phyloP scores from a whole-genome alignment of 2,888 invertebrate species.

The Acleris sparsana region DNA sequence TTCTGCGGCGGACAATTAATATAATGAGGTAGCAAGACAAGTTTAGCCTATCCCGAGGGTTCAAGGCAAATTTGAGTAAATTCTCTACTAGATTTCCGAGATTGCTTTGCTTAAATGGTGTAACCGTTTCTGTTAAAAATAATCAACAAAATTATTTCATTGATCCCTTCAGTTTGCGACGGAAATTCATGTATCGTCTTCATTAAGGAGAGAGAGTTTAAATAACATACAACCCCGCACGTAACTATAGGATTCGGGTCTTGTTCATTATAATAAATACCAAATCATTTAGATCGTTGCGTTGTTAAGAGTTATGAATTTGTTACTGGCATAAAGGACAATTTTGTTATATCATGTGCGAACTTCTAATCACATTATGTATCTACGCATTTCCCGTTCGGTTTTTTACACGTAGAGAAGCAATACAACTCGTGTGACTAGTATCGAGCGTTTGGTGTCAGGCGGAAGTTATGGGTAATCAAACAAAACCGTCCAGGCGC shows the following conservation, averaged over 20 bases:
- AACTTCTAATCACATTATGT: background rate
- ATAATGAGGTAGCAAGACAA: conserved; percentile 71
- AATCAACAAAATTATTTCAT: conserved; percentile 7
- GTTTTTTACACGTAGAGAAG: background rate
- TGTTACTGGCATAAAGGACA: conserved; percentile 17
- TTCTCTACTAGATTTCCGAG: conserved; percentile 52
- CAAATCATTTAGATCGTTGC: conserved; percentile 29
- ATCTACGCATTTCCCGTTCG: background rate
- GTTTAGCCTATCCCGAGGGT: conserved; percentile 54
- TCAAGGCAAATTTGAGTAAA: conserved; percentile 55
- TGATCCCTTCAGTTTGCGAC: conserved; percentile 14
- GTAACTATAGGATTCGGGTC: conserved; percentile 21
- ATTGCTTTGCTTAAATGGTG: conserved; percentile 40
- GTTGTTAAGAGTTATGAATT: conserved; percentile 31
- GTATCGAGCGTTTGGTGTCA: no score
- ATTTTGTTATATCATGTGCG: background rate
- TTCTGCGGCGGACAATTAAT: conserved; percentile 70
- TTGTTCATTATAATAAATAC: conserved; percentile 29
- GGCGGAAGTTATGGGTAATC: no score
- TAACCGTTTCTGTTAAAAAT: conserved; percentile 5
- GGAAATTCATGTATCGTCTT: conserved; percentile 19
- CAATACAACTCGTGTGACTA: no score
- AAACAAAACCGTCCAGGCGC: background rate
- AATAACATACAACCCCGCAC: conserved; percentile 23
- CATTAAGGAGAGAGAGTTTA: conserved; percentile 19